phyloP scores from a whole-genome alignment of 2,797 vertebrate species.

The Sus cebifrons region DNA sequence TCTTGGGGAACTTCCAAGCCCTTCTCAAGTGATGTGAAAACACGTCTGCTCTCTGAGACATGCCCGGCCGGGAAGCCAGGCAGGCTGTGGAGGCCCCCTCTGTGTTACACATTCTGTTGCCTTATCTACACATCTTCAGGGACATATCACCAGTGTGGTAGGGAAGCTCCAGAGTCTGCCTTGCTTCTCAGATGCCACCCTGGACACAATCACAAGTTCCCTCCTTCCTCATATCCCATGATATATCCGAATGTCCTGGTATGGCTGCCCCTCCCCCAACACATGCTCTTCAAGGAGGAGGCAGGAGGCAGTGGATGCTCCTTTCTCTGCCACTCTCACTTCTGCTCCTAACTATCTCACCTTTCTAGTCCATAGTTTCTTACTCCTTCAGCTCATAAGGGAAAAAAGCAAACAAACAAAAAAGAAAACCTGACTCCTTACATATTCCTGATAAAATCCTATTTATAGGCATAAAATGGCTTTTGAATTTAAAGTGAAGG shows the following conservation, averaged over 20 bases:
- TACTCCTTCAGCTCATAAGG: not conserved
- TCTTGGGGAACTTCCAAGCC: not conserved
- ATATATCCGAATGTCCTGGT: too few relatives aligned
- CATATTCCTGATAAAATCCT: constrained; percentile 28
- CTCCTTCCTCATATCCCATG: not conserved
- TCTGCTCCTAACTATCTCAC: not conserved
- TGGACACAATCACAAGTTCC: not conserved
- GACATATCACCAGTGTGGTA: not conserved
- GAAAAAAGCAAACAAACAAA: too few relatives aligned
- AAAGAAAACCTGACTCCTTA: not conserved
- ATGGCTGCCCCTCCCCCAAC: not conserved
- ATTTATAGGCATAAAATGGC: not conserved
- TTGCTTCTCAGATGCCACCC: not conserved
- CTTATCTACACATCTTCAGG: not conserved
- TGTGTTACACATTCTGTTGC: not conserved
- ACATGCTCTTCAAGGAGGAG: not conserved
- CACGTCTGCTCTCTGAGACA: not conserved
- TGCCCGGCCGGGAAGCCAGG: not conserved
- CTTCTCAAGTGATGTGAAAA: not conserved
- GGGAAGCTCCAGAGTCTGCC: not conserved
- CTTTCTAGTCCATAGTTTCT: not conserved
- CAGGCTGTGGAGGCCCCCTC: not conserved
- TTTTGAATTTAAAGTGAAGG: constrained; percentile 24
- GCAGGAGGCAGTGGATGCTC: not conserved
- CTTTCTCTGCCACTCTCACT: not conserved